Conservation (phyloP, 2,113 vertebrate genomes). For the Sebastes fasciatus region DNA sequence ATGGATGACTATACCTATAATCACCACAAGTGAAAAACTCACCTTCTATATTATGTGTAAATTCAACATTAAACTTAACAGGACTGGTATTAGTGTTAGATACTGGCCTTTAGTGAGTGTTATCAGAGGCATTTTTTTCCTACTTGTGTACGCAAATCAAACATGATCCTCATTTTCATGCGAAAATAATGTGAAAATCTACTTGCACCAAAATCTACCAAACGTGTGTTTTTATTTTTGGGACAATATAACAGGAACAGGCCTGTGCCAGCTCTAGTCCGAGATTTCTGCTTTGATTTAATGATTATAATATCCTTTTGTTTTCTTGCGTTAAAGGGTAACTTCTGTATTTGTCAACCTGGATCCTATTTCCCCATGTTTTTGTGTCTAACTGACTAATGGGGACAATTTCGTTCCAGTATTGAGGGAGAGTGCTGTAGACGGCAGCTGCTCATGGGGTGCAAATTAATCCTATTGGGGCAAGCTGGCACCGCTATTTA, state of each 20-base stretch:
- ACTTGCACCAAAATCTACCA: neutral
- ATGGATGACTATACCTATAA: neutral
- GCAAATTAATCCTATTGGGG: too few relatives aligned
- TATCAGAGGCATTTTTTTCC: neutral
- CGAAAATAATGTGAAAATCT: neutral
- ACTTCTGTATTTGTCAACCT: too few relatives aligned
- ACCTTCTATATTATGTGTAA: neutral
- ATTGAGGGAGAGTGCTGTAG: too few relatives aligned
- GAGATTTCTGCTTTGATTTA: neutral
- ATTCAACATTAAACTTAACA: constrained; percentile 24
- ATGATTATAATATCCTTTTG: neutral
- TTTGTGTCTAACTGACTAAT: too few relatives aligned
- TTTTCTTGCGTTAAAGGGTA: too few relatives aligned
- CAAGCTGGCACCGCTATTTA: too few relatives aligned
- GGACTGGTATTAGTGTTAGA: constrained; percentile 54
- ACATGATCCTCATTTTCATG: too few relatives aligned
- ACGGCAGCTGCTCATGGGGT: too few relatives aligned
- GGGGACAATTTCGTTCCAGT: too few relatives aligned
- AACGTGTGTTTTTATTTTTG: neutral
- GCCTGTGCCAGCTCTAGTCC: neutral
- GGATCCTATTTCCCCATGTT: too few relatives aligned
- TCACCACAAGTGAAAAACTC: constrained; percentile 22
- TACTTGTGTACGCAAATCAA: neutral
- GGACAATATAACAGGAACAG: neutral
- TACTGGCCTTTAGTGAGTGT: constrained; percentile 29